Percentiles rank a stretch among this genome's conserved stretches.
Conservation (phyloP, 1,140 invertebrate species). For the Thaumatotibia leucotreta region DNA sequence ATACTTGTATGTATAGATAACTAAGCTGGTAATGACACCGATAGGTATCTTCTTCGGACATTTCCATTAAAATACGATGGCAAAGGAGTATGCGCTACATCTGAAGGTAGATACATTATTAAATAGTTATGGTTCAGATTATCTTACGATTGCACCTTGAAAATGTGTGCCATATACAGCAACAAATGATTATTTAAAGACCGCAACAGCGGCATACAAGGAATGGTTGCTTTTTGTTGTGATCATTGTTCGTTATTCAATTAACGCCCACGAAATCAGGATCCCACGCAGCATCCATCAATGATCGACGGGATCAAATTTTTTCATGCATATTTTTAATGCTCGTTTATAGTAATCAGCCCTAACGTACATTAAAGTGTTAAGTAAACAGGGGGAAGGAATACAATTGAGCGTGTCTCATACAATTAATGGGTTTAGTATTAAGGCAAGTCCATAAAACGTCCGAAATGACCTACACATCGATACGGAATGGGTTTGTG, state of each 20-base stretch:
- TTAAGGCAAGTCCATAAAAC: background rate
- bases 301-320: conserved; percentile 29
- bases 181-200: conserved; percentile 11
- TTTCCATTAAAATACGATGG: too few species aligned
- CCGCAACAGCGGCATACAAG: conserved; percentile 1
- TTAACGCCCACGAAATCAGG: conserved; percentile 43
- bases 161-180: background rate
- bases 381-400: background rate
- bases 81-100: too few species aligned
- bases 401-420: background rate
- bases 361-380: background rate
- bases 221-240: conserved; percentile 26
- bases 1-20: too few species aligned
- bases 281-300: conserved; percentile 44
- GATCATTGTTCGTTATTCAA: conserved; percentile 50
- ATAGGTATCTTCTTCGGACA: too few species aligned
- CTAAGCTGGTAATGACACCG: too few species aligned
- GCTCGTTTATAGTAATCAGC: background rate
- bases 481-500: background rate
- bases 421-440: conserved; percentile 1
- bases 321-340: conserved; percentile 16
- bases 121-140: background rate
- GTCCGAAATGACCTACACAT: background rate
- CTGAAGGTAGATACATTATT: too few species aligned
- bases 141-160: conserved; percentile 15